phyloP scores from a whole-genome alignment of 2,888 invertebrate genomes.

The Drosophila sordidula region DNA sequence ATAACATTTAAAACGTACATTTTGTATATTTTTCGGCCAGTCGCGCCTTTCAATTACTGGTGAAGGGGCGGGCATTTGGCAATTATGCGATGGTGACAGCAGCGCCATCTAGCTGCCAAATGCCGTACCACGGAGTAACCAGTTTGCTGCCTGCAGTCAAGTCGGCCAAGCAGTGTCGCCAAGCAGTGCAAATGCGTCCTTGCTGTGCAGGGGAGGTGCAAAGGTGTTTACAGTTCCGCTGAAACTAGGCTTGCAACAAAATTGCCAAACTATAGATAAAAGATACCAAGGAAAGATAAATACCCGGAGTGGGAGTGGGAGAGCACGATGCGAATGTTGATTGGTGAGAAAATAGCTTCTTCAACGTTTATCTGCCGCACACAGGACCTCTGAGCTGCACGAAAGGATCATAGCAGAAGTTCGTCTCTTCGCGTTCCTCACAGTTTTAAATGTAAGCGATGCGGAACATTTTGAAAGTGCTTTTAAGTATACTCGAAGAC shows the following conservation, averaged over 20 bases:
- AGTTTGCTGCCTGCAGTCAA: conserved; percentile 2
- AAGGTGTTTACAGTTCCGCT: conserved; percentile 1
- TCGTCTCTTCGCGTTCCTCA: not conserved
- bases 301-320: not conserved
- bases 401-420: not conserved
- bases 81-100: conserved; percentile 2
- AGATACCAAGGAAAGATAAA: conserved; percentile 13
- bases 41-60: conserved; percentile 30
- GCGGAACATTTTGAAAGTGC: too few relatives aligned
- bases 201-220: conserved; percentile 30
- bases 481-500: too few relatives aligned
- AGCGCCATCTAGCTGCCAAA: conserved; percentile 57
- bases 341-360: conserved; percentile 11
- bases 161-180: conserved; percentile 42
- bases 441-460: too few relatives aligned
- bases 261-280: conserved; percentile 1
- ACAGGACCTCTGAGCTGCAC: not conserved
- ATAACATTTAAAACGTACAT: conserved; percentile 33
- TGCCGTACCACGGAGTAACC: conserved; percentile 11
- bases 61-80: not conserved
- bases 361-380: not conserved
- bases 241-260: not conserved
- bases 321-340: conserved; percentile 10
- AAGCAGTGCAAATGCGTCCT: conserved; percentile 71
- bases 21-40: conserved; percentile 14